Evolutionary conservation across 2,888 invertebrate species (phyloP), one percentile per base, ranked within the genome.

Genomic region (Auanema freiburgensis): DNA sequence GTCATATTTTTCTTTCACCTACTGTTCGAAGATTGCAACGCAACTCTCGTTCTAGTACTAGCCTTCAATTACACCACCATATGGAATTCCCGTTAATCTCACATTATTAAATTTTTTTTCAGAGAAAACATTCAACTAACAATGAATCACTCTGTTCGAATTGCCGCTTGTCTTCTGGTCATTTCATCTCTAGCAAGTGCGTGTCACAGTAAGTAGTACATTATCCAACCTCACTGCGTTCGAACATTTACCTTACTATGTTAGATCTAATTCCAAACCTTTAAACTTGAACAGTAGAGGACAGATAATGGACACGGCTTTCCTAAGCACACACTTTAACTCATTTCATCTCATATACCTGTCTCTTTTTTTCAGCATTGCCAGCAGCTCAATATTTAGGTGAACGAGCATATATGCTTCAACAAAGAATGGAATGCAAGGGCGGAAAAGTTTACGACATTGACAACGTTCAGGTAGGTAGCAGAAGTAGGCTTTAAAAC

Each of bases 351-450:
- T 23, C n/a, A 33, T 33, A 33, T 11, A 46, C 46, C 46, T n/a
- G n/a, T n/a, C 51, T 50, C 16, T 21, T 16, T 54, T 24, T 40
- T 60, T 23, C 63, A 80, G 80, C 72, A 24, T 71, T 80, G 24
- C 80, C 80, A 2, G 69, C 73, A 24, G 69, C 76, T 5, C 77
- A 78, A 58, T 73, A 68, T 42, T 75, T 79, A 40, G 79, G 79
- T 59, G 72, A 77, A 24, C 64, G 74, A 46, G 76, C 79, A 12
- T 80, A 76, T 59, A 56, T 79, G 57, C 65, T 80, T 5, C 73
- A 77, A 63, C 79, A 78, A 57, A 72, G 71, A 56, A 78, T 76
- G 62, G 80, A 80, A 60, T 80, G 80, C 63, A 72, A 74, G 57
- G 80, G 80, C n/a, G 73, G 71, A 52, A 80, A 80, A 40, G 59